Conservation (phyloP, 2,888 invertebrate genomes). For the Phyto melanocephala region DNA sequence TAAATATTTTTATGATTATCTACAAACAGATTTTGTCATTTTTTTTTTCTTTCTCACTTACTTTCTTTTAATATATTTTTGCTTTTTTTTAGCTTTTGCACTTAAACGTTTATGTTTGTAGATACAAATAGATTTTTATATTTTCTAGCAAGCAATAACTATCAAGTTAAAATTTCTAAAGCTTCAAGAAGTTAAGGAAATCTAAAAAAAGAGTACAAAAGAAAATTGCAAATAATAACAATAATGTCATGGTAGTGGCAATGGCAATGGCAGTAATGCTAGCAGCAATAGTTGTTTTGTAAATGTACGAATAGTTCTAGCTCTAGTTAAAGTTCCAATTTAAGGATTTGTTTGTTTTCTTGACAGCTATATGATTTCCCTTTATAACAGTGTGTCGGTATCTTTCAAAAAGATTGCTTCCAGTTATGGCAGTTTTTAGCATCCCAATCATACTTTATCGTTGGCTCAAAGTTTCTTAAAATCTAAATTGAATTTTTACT, state of each 20-base stretch:
- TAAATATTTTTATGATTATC: conserved; percentile 45
- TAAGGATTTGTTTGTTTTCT: not conserved
- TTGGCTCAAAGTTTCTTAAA: conserved; percentile 16
- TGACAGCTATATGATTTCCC: conserved; percentile 30
- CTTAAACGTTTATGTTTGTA: conserved; percentile 27
- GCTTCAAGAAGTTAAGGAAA: conserved; percentile 10
- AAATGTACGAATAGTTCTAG: not conserved
- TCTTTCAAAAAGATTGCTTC: not conserved
- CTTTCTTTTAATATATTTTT: conserved; percentile 3
- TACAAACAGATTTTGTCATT: conserved; percentile 27
- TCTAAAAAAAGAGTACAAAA: not conserved
- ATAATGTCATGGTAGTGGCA: not conserved
- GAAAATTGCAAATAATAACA: conserved; percentile 24
- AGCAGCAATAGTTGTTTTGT: not conserved
- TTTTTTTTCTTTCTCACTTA: not conserved
- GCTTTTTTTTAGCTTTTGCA: not conserved
- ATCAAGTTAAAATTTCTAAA: conserved; percentile 18
- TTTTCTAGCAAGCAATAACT: not conserved
- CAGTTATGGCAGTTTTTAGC: conserved; percentile 21
- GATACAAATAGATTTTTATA: not conserved
- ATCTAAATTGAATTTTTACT: conserved; percentile 36
- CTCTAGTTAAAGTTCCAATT: not conserved
- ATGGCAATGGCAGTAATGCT: not conserved
- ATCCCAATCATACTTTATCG: not conserved
- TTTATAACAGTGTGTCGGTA: not conserved